Base-by-base conservation (phyloP, 1,140 invertebrate species). In the Drosophila seguyi region DNA sequence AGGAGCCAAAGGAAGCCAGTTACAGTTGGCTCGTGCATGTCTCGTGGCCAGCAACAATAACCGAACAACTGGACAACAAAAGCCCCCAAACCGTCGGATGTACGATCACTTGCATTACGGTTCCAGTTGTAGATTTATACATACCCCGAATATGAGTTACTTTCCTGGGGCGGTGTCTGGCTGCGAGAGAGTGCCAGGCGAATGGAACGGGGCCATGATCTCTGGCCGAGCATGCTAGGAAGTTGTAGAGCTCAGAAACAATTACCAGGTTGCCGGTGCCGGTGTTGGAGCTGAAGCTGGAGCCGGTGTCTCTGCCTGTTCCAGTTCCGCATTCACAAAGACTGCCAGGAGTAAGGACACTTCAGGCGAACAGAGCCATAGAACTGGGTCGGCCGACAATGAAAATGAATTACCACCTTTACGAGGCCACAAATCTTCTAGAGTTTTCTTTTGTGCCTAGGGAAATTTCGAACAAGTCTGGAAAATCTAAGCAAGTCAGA, bases 41-140 rank as follows among this genome's bases (percentile, higher is more conserved):
- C 78, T 81, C 72, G 72, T 81, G 69, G 68, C 67, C 62, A 25
- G 68, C 47, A 79, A 75, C 81, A 83, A 58, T 73, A 81, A 63
- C 82, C 50, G 81, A 71, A 75, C 83, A 83, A 88, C 59, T 84
- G 72, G 76, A 63, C 77, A 80, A 59, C 73, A 47, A 61, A 57
- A 62, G 29, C 16, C 38, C 57, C 57, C 74, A 58, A 41, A 60
- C 38, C 59, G 42, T 73, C 69, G 69, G 69, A 73, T 73, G 67
- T 72, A 74, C 67, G 68, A 75, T 58, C 72, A 75, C 74, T 75
- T 76, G 53, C 73, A 75, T 75, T 75, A 63, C 52, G 20, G 59
- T 65, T 75, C 50, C 27, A 75, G 60, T 59, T 75, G 74, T 75
- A 56, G 39, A 53, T 59, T 59, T 76, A 39, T 22, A 63, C 55